Base-by-base conservation (phyloP, 2,113 vertebrate genomes). In the Grammomys surdaster region DNA sequence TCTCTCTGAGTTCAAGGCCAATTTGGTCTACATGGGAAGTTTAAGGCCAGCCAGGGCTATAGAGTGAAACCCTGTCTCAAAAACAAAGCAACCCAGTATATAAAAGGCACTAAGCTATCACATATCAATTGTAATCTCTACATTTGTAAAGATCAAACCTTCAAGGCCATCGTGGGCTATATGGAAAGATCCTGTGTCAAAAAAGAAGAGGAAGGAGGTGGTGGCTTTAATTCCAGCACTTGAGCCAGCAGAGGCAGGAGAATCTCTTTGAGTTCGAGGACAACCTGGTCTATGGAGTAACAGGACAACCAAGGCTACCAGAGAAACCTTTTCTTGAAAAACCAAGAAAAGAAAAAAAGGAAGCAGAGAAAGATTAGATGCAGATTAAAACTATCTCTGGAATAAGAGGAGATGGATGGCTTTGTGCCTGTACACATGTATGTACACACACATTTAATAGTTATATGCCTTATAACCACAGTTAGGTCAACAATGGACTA, bases 371-470 rank as follows among this genome's bases (percentile, higher is more conserved):
- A 31, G 56, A 84, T 60, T 84, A 63, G 46, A 75, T 84, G 7
- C 40, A 70, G 67, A 5, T 93, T 33, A 72, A 65, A 65, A 46
- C 80, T 95, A 75, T 94, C 46, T 89, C 89, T 87, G 14, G 72
- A 89, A 91, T 73, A 93, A 91, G 51, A 58, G 80, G 87, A 92
- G 46, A 67, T 60, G 17, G 14, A 9, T 48, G 19, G 6, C 7
- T 65, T 3, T 54, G 6, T 78, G 6, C 24, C 19, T 51, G 7
- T 56, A 4, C 36, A n/a, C 13, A 4, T n/a, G 0, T 43, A 11
- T 24, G 0, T 36, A 40, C 6, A 70, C 13, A 72, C 19, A 77
- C 2, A 69, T 24, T 31, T 40, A 82, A 67, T 4, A 84, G n/a
- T n/a, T 17, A 77, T 17, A 90, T 3, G 7, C 17, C 19, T 67